A percentile compares a stretch with the other conserved stretches of the same genome.
Conservation (phyloP, 2,113 vertebrate species). For the Boulengeromyrus knoepffleri region DNA sequence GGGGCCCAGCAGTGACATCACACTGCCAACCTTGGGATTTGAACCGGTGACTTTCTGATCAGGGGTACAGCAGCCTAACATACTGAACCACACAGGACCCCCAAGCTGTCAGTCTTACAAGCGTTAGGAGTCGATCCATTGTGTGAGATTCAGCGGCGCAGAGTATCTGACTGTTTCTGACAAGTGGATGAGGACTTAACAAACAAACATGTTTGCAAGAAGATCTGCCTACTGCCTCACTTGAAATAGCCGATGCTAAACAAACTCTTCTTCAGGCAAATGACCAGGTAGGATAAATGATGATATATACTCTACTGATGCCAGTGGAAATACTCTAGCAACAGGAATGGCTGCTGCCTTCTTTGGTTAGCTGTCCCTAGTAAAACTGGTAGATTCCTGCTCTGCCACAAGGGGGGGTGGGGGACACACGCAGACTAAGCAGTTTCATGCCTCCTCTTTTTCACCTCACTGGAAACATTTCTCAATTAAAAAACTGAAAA, state of each 20-base stretch:
- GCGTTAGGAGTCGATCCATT: neutral
- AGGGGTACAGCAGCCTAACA: neutral
- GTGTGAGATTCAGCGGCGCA: neutral
- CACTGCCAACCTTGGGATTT: neutral
- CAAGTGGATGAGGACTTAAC: neutral
- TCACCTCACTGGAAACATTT: neutral
- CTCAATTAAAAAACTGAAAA: neutral
- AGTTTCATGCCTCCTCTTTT: neutral
- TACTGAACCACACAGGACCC: neutral
- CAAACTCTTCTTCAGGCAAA: neutral
- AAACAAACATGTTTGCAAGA: neutral
- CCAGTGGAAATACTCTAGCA: neutral
- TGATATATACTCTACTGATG: neutral
- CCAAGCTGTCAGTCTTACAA: neutral
- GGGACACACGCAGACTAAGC: no score
- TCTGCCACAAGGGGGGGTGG: neutral
- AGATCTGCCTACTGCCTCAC: neutral
- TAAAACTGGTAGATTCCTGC: neutral
- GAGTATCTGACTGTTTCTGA: neutral
- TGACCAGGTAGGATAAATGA: neutral
- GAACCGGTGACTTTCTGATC: neutral
- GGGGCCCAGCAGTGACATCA: neutral
- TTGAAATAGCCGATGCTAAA: neutral
- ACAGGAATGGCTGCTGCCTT: neutral
- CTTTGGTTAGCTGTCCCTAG: neutral